phyloP scores from a whole-genome alignment of 2,797 vertebrate genomes.

The Perdix hodgsoniae region DNA sequence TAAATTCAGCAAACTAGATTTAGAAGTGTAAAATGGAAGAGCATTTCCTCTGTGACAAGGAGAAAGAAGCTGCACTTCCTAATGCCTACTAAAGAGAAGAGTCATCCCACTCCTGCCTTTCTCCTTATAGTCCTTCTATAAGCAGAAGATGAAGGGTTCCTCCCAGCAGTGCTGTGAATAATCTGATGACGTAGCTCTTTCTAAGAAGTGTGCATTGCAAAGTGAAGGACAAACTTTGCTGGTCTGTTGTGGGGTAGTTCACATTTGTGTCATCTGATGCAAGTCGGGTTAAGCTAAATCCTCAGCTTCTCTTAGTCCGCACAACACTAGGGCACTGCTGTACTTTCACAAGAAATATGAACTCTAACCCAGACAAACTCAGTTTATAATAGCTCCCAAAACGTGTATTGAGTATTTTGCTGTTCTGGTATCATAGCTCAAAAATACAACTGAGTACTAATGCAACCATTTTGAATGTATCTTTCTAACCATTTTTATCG shows the following conservation, averaged over 20 bases:
- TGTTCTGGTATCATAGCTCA: neutral
- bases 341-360: constrained; percentile 8
- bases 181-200: neutral
- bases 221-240: neutral
- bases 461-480: constrained; percentile 5
- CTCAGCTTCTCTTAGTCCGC: neutral
- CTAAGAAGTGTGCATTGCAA: neutral
- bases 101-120: neutral
- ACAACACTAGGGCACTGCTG: neutral
- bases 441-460: constrained; percentile 11
- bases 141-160: neutral
- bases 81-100: neutral
- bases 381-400: neutral
- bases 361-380: neutral
- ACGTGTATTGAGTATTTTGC: neutral
- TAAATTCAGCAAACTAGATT: neutral
- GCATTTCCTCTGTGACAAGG: neutral
- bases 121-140: neutral
- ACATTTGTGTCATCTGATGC: neutral
- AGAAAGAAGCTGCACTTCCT: constrained; percentile 6
- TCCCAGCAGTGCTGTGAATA: neutral
- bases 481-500: neutral
- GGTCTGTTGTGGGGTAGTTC: neutral
- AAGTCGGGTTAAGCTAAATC: constrained; percentile 1
- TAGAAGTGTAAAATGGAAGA: neutral